These are phyloP conservation scores for Ylistrum balloti DNA, from an alignment of 1,140 invertebrate genomes.

Conservation along the genomic window DNA sequence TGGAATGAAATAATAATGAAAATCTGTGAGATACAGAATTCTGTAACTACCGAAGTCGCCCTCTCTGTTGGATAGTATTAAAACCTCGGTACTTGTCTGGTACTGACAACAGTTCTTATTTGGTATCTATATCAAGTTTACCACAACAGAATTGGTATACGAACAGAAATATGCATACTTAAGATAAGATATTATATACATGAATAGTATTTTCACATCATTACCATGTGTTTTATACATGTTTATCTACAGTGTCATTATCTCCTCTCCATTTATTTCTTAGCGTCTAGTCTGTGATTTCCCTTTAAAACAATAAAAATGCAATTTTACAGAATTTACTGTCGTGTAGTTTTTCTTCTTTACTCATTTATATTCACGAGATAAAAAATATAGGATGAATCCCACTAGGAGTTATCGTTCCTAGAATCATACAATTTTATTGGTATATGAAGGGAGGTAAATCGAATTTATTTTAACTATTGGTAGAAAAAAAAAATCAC, in stretches of 20 bases:
- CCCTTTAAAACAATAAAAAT: not conserved
- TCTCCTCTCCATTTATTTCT: not conserved
- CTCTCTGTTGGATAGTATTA: too few relatives aligned
- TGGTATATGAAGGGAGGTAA: not conserved
- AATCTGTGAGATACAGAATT: too few relatives aligned
- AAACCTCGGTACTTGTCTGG: too few relatives aligned
- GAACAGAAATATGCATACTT: not conserved
- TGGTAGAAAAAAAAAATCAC: too few relatives aligned
- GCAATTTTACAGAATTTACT: not conserved
- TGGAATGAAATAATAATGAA: too few relatives aligned
- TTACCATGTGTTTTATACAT: not conserved
- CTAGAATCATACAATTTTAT: not conserved
- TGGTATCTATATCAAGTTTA: not conserved
- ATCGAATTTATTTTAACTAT: too few relatives aligned
- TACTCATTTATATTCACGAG: not conserved
- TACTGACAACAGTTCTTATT: too few relatives aligned
- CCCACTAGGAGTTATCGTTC: too few relatives aligned
- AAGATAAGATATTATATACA: too few relatives aligned
- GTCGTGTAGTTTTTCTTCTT: not conserved
- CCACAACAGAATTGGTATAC: not conserved
- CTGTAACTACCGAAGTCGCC: too few relatives aligned
- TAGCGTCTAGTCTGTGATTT: slow-evolving; percentile 30
- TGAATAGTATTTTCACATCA: not conserved
- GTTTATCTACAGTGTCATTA: not conserved
- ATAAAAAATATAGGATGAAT: too few relatives aligned